phyloP scores from a whole-genome alignment of 2,113 vertebrate genomes.

The Gopherus flavomarginatus region DNA sequence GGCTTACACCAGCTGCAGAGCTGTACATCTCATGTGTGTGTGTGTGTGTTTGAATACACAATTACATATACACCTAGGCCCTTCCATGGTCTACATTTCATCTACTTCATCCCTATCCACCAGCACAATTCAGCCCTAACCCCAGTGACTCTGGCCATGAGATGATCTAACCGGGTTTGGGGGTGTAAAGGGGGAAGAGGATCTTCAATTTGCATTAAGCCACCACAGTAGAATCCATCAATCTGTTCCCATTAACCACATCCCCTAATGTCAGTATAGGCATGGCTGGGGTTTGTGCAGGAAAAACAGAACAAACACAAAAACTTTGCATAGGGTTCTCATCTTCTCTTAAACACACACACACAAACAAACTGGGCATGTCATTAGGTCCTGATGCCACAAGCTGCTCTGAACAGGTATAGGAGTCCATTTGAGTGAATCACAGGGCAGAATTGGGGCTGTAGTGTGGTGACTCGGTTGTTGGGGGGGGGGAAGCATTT shows the following conservation, averaged over 20 bases:
- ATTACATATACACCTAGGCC: neutral
- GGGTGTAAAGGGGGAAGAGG: neutral
- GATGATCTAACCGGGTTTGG: neutral
- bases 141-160: neutral
- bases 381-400: neutral
- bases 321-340: neutral
- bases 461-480: neutral
- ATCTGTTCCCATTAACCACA: neutral
- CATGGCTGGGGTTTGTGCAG: neutral
- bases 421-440: neutral
- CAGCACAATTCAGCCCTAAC: neutral
- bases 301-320: neutral
- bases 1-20: neutral
- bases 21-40: neutral
- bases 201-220: neutral
- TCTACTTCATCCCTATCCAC: neutral
- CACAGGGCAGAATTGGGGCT: neutral
- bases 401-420: neutral
- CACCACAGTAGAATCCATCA: neutral
- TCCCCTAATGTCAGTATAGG: neutral
- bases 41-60: neutral
- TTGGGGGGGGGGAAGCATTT: fast-evolving
- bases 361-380: neutral
- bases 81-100: neutral
- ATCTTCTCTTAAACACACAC: neutral